These are phyloP conservation scores for Eleutherodactylus coqui DNA, from an alignment of 2,797 vertebrate genomes.

Conservation along the genomic window DNA sequence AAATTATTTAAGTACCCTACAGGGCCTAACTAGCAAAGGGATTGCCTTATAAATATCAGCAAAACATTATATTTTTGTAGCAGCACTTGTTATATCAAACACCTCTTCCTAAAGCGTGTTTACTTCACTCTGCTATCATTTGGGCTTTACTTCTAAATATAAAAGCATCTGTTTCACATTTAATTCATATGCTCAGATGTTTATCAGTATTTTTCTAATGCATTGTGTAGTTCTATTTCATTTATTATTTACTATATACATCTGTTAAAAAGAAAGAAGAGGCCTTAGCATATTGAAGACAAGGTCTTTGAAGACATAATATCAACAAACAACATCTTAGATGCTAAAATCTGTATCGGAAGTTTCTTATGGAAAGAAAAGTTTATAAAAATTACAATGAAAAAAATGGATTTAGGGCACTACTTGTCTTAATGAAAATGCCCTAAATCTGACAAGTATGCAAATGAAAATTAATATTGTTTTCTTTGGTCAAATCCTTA, in stretches of 20 bases:
- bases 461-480: too few relatives aligned
- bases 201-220: slow-evolving; percentile 61
- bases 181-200: slow-evolving; percentile 65
- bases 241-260: slow-evolving; percentile 65
- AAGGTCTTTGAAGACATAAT: not conserved
- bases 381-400: not conserved
- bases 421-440: not conserved
- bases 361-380: not conserved
- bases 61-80: slow-evolving; percentile 63
- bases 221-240: slow-evolving; percentile 54
- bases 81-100: slow-evolving; percentile 60
- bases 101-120: slow-evolving; percentile 66
- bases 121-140: slow-evolving; percentile 59
- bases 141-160: slow-evolving; percentile 65
- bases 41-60: slow-evolving; percentile 26
- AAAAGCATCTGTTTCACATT: slow-evolving; percentile 69
- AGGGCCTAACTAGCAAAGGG: slow-evolving; percentile 64
- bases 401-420: too few relatives aligned
- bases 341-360: not conserved
- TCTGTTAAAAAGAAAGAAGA: slow-evolving; percentile 56
- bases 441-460: too few relatives aligned
- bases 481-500: too few relatives aligned
- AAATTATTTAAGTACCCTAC: slow-evolving; percentile 35
- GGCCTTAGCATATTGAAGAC: slow-evolving; percentile 18
- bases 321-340: not conserved